Evolutionary conservation across 2,113 vertebrate species (phyloP), one percentile per base, ranked within the genome.

Genomic region (Dasyprocta punctata): DNA sequence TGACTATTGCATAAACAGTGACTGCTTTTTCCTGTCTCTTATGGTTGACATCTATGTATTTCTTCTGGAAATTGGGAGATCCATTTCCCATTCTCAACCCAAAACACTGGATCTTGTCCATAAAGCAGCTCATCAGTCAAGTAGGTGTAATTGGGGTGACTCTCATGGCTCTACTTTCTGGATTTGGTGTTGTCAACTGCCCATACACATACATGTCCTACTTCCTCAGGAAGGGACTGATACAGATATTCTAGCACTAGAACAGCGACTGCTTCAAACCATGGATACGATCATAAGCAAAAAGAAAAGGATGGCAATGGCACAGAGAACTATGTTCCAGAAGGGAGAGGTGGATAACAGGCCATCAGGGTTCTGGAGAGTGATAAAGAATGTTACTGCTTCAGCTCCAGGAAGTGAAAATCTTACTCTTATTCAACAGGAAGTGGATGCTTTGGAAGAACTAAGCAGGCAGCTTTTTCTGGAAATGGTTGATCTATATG

Each of bases 231-330:
- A 99, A 82, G 99, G 99, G 96, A 99, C 99, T 44, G 99, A 99
- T 97, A 99, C 99, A 65, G 99, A 99, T 98, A 99, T 99, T 93
- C 98, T 99, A 77, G 99, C 99, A 63, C 98, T 99, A 96, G 99
- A 99, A 95, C 99, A 99, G 86, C 98, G 99, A 44, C 98, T 99
- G 28, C 99, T 99, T 44, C 99, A 99, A 98, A 99, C 99, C 12
- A 99, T 99, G 99, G 99, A 99, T 98, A 99, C 99, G 99, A 99
- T 99, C 93, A 99, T 99, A 97, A 99, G 99, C 98, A 99, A 99
- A 98, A 99, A 99, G 98, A 99, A 99, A 98, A 98, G 99, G 99
- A n/a, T n/a, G n/a, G n/a, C n/a, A n/a, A n/a, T n/a, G n/a, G n/a
- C n/a, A n/a, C n/a, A n/a, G n/a, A n/a, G n/a, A n/a, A n/a, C n/a